phyloP scores from a whole-genome alignment of 2,113 vertebrate species.

The Salvelinus namaycush region DNA sequence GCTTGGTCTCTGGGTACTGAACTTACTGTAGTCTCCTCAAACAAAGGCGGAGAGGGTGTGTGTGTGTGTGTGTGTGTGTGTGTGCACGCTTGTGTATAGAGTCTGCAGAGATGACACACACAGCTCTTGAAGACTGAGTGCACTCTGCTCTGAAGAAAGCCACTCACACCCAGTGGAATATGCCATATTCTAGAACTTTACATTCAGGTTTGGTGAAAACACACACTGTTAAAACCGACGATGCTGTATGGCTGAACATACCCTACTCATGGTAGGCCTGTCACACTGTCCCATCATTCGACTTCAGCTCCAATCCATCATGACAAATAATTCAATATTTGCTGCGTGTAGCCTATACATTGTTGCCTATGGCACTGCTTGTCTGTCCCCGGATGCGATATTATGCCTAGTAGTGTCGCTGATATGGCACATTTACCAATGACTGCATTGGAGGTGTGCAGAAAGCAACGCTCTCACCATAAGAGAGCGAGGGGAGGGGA shows the following conservation, averaged over 20 bases:
- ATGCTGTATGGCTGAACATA: constrained; percentile 37
- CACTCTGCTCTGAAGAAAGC: constrained; percentile 52
- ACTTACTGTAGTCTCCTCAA: constrained; percentile 42
- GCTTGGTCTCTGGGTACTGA: constrained; percentile 65
- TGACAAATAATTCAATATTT: constrained; percentile 62
- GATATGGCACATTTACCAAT: constrained; percentile 51
- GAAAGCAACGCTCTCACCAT: constrained; percentile 41
- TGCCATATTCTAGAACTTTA: constrained; percentile 52
- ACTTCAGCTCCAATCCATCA: constrained; percentile 56
- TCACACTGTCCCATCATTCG: constrained; percentile 66
- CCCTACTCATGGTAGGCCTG: constrained; percentile 37
- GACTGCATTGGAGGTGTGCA: constrained; percentile 37
- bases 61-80: constrained; percentile 14
- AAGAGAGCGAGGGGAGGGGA: constrained; percentile 45
- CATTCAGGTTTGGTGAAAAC: constrained; percentile 55
- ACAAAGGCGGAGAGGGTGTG: constrained; percentile 41
- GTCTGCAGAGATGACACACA: background rate
- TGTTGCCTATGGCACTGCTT: constrained; percentile 52
- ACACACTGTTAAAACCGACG: constrained; percentile 54
- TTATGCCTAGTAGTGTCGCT: constrained; percentile 55
- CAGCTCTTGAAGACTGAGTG: constrained; percentile 55
- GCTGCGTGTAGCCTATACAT: constrained; percentile 40
- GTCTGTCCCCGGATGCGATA: constrained; percentile 42
- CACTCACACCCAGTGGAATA: constrained; percentile 44
- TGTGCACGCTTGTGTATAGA: background rate